phyloP scores from a whole-genome alignment of 2,888 invertebrate genomes.

The Callinectes sapidus region DNA sequence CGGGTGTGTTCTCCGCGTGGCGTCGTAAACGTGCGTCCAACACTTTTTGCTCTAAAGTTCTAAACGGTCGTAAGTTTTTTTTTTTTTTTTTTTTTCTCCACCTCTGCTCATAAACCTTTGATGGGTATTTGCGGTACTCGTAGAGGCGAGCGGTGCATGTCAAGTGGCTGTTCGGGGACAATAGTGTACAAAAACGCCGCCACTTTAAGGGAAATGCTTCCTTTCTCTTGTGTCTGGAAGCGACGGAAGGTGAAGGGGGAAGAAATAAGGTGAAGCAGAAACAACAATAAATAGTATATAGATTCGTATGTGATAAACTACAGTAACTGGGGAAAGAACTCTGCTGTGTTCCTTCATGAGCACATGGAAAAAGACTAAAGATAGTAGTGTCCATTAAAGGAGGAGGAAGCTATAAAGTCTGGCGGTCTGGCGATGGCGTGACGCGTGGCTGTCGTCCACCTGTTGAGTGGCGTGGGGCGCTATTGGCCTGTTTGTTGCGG shows the following conservation, averaged over 20 bases:
- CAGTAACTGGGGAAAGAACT: neutral
- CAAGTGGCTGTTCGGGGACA: neutral
- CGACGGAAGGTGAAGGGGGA: neutral
- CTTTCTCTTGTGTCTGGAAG: neutral
- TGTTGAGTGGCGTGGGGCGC: neutral
- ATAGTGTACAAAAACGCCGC: neutral
- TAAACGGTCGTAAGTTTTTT: neutral
- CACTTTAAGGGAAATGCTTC: neutral
- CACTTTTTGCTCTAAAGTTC: neutral
- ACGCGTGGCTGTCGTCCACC: neutral
- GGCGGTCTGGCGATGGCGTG: neutral
- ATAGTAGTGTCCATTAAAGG: neutral
- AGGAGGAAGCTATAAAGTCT: neutral
- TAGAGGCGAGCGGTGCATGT: slow-evolving; percentile 10
- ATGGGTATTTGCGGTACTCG: neutral
- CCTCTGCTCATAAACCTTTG: neutral
- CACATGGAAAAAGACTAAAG: neutral
- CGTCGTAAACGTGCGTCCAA: neutral
- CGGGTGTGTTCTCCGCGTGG: neutral
- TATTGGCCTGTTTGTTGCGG: neutral
- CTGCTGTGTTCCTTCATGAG: neutral
- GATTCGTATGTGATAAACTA: neutral
- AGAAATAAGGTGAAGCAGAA: neutral
- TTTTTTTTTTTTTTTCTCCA: neutral
- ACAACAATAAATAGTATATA: neutral